These are phyloP conservation scores for Phanerotoma sp. DNA, from an alignment of 2,888 invertebrate species.

Conservation along the genomic window DNA sequence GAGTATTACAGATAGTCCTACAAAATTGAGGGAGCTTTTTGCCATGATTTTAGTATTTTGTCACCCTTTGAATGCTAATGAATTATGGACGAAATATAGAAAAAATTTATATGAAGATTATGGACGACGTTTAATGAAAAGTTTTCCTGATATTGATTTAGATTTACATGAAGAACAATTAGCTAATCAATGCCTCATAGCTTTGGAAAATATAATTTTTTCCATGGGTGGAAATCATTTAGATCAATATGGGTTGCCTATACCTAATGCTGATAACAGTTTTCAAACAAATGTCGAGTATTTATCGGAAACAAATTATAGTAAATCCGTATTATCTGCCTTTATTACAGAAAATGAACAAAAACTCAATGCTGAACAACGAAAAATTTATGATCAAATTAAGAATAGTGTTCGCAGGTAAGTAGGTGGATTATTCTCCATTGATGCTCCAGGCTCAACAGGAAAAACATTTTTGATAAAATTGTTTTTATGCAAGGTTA, in stretches of 20 bases:
- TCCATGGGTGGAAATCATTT: neutral
- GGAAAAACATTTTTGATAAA: neutral
- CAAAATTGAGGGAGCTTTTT: neutral
- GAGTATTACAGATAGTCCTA: neutral
- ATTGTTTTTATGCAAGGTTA: neutral
- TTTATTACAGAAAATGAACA: no score
- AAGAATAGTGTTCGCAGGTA: no score
- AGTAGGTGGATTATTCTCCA: no score
- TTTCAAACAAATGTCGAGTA: neutral
- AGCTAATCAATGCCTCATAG: neutral
- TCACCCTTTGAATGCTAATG: neutral
- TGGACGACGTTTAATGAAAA: neutral
- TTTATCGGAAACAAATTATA: no score
- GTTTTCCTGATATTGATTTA: neutral
- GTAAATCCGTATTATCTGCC: no score
- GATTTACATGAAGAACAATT: neutral
- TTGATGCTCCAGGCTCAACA: neutral
- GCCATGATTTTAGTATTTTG: neutral
- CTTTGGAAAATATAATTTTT: neutral
- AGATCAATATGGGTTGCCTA: neutral
- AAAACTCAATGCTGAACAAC: no score
- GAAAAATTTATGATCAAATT: no score
- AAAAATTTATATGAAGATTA: neutral
- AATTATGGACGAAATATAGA: neutral
- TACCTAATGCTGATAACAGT: neutral